These are phyloP conservation scores for Drosophila sulfurigaster DNA, from an alignment of 1,140 invertebrate genomes.

Conservation along the genomic window DNA sequence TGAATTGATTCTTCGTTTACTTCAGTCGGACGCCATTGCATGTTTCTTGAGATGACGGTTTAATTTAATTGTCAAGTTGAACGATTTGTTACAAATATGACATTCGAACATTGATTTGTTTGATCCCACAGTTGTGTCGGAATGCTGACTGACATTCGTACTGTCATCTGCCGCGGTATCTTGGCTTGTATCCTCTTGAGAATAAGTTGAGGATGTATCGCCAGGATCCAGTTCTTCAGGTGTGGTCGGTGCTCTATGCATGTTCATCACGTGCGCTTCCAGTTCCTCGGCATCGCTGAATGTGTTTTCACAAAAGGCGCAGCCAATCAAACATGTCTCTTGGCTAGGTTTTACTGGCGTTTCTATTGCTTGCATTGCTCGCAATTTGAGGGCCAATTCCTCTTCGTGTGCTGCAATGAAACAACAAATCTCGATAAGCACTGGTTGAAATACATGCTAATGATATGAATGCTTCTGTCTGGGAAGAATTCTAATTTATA, in stretches of 20 bases:
- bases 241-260: conserved; percentile 18
- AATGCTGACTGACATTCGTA: conserved; percentile 20
- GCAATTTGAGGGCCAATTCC: conserved; percentile 35
- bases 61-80: conserved; percentile 70
- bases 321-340: conserved; percentile 34
- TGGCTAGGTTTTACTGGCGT: not conserved
- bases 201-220: not conserved
- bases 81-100: conserved; percentile 61
- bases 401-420: conserved; percentile 40
- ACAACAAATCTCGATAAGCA: not conserved
- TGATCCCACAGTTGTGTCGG: not conserved
- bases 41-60: conserved; percentile 70
- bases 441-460: no score
- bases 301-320: conserved; percentile 53
- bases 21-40: conserved; percentile 16
- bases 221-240: no score
- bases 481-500: no score
- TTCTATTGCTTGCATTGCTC: conserved; percentile 1
- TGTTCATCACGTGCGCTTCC: conserved; percentile 47
- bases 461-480: no score
- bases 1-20: not conserved
- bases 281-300: conserved; percentile 47
- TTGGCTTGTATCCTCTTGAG: not conserved
- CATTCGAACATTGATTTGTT: conserved; percentile 36
- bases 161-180: not conserved